Percentiles rank a stretch among this genome's conserved stretches.
phyloP scores from a whole-genome alignment of 2,797 vertebrate genomes.

The Emydoidea blandingii region DNA sequence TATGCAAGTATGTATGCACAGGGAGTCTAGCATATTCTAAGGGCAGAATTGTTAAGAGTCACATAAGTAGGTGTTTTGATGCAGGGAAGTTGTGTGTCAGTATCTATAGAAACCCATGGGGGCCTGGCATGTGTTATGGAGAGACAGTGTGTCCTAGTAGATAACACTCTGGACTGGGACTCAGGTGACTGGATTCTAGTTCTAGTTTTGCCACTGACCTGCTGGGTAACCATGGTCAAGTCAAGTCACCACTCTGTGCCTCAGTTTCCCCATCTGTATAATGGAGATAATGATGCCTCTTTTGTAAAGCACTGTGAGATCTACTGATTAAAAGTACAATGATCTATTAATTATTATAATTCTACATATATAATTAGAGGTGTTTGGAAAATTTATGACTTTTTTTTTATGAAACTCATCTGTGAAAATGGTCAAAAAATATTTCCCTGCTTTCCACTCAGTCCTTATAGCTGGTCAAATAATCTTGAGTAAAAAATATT shows the following conservation, averaged over 20 bases:
- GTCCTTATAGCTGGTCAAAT: background rate
- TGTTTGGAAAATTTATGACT: background rate
- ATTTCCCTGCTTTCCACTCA: background rate
- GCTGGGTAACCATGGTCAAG: background rate
- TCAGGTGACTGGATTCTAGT: background rate
- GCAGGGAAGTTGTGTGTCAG: background rate
- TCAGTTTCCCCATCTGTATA: background rate
- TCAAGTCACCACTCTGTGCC: background rate
- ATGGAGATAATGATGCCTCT: background rate
- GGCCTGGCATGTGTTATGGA: background rate
- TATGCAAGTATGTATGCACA: background rate
- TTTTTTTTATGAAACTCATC: background rate
- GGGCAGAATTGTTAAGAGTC: background rate
- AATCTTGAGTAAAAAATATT: background rate
- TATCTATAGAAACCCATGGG: background rate
- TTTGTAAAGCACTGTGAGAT: background rate
- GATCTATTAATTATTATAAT: background rate
- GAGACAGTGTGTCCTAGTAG: background rate
- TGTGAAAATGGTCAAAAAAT: background rate
- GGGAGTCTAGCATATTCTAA: background rate
- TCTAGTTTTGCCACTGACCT: background rate
- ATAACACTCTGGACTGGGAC: background rate
- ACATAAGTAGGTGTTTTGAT: background rate
- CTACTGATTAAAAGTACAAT: background rate
- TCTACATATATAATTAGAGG: background rate